Evolutionary conservation across 1,140 invertebrate species (phyloP), one percentile per base, ranked within the genome.

Genomic region (Brachionus manjavacas): DNA sequence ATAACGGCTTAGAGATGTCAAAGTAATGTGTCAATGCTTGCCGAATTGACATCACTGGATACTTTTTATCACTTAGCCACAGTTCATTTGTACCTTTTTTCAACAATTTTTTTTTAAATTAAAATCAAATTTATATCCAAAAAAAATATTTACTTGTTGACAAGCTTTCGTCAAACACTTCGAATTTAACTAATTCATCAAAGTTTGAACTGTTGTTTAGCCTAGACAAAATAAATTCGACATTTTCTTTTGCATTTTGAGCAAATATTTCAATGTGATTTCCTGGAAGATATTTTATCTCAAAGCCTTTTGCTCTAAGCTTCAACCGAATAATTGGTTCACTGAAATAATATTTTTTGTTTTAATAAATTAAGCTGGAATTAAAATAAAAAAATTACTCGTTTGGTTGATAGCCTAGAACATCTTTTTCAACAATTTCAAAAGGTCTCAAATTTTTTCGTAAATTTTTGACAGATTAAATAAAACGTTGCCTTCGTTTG

Each of bases 231-330:
- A 96, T 92, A 20, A 92, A 93, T 43, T 96, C 92, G 0, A 98
- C 95, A 16, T 96, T 87, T 84, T 94, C 92, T 14, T 89, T 87
- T 52, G 93, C 90, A 89, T 98, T 98, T 84, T 93, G 92, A 0
- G 96, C 93, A 87, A 95, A 94, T 41, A 98, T 94, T 28, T 95
- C 96, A 4, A 97, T 92, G 88, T 98, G 96, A 90, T 98, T 96
- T 0, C 96, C 96, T 0, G 95, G 95, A 76, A 92, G 91, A 86
- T 96, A 97, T 11, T 87, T 86, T 6, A 92, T 85, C 20, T 88
- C 87, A 20, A 83, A 85, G 7, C 86, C 86, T 31, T 86, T 86
- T 7, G 86, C 88, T 49, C 87, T 88, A 11, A 91, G 84, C 35
- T 93, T 91, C 8, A 94, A 88, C n/a, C 93, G 88, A 43, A 94